Evolutionary conservation across 2,113 vertebrate genomes (phyloP).

Genomic region (Tragelaphus buxtoni): DNA sequence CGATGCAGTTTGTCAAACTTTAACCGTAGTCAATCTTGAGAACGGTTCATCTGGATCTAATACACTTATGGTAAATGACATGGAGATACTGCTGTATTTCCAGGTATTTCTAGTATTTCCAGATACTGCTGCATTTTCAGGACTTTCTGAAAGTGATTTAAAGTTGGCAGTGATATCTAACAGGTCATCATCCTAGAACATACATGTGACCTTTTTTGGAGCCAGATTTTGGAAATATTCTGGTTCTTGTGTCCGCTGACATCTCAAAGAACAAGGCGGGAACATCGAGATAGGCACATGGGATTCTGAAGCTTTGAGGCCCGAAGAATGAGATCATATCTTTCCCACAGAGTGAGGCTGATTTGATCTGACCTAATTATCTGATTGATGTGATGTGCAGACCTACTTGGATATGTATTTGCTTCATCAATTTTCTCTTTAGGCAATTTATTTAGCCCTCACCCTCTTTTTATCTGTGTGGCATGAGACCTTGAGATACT

Average conservation of each 20-base stretch:
- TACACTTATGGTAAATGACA: not conserved
- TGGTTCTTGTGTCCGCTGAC: not conserved
- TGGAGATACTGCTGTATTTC: not conserved
- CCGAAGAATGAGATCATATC: not conserved
- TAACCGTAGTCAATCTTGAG: not conserved
- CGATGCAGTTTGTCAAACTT: not conserved
- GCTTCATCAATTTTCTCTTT: not conserved
- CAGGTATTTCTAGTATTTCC: not conserved
- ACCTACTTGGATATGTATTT: not conserved
- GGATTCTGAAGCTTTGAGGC: not conserved
- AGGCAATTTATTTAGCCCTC: not conserved
- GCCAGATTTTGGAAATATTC: not conserved
- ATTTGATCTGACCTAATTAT: not conserved
- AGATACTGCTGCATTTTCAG: not conserved
- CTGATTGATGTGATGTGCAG: not conserved
- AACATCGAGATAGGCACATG: fast-evolving
- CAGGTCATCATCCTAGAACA: not conserved
- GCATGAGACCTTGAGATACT: not conserved
- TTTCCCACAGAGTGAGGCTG: not conserved
- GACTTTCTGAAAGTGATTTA: not conserved
- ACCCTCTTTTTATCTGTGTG: not conserved
- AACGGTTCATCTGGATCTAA: not conserved
- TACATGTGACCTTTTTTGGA: not conserved
- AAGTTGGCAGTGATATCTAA: not conserved
- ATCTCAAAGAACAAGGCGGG: not conserved